These are phyloP conservation scores for Pygmarrhopalites habei DNA, from an alignment of 1,140 invertebrate species.

Conservation along the genomic window DNA sequence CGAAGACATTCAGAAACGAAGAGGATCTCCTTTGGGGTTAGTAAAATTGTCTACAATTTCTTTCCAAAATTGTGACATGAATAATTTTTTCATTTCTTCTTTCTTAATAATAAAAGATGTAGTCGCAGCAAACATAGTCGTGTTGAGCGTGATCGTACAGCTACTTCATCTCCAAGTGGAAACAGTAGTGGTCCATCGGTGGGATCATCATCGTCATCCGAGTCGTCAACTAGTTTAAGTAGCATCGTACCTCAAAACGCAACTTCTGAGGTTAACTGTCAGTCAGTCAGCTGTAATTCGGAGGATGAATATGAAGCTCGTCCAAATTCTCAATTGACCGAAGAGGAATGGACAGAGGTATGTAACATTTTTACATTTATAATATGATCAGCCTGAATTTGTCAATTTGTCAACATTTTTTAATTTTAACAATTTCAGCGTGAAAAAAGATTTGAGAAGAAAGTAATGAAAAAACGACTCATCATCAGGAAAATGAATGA, in stretches of 20 bases:
- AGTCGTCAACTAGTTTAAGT: conserved; percentile 9
- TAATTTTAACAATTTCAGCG: conserved; percentile 43
- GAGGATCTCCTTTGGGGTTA: conserved; percentile 52
- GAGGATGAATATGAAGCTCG: conserved; percentile 62
- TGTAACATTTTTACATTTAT: conserved; percentile 14
- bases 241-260: conserved; percentile 31
- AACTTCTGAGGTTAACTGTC: conserved; percentile 53
- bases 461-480: conserved; percentile 65
- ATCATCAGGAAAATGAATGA: conserved; percentile 81
- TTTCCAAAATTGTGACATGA: neutral
- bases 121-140: conserved; percentile 34
- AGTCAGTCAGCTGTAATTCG: conserved; percentile 69
- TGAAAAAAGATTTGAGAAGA: conserved; percentile 63
- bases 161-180: conserved; percentile 23
- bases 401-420: neutral
- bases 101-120: conserved; percentile 32
- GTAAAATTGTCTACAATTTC: conserved; percentile 2
- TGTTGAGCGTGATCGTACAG: conserved; percentile 32
- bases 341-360: conserved; percentile 57
- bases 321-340: conserved; percentile 50
- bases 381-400: neutral
- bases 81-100: conserved; percentile 25
- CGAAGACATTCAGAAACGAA: conserved; percentile 52
- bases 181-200: neutral
- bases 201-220: neutral